Percentiles rank a stretch among this genome's conserved stretches.
Conservation (phyloP, 2,113 vertebrate genomes). For the Aramus guarauna region DNA sequence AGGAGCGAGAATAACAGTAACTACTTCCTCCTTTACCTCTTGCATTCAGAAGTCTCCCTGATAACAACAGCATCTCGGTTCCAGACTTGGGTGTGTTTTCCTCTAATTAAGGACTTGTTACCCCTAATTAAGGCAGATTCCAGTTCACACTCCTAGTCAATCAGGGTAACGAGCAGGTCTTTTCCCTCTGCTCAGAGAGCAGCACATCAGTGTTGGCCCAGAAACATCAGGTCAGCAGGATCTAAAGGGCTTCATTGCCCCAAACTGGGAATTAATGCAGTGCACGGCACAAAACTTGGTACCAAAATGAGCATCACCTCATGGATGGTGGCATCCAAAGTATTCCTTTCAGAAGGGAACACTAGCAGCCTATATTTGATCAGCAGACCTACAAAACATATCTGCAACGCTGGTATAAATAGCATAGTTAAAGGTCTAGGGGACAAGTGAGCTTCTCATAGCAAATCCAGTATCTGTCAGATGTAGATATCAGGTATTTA, state of each 20-base stretch:
- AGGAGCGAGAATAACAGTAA: not conserved
- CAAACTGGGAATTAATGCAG: not conserved
- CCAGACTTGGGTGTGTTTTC: rapidly evolving
- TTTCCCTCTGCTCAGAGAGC: not conserved
- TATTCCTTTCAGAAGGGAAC: not conserved
- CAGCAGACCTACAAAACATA: not conserved
- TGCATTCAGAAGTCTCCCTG: rapidly evolving
- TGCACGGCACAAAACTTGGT: rapidly evolving
- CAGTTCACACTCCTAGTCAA: not conserved
- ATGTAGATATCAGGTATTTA: not conserved
- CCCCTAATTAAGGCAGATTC: not conserved
- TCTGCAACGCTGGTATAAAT: not conserved
- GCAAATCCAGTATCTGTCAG: not conserved
- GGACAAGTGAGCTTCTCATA: not conserved
- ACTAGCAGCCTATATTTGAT: not conserved
- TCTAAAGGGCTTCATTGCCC: not conserved
- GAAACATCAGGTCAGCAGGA: not conserved
- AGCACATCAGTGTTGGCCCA: no score
- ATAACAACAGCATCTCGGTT: rapidly evolving
- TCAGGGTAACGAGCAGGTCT: not conserved
- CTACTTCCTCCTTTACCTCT: not conserved
- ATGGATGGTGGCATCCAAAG: not conserved
- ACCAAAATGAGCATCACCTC: not conserved
- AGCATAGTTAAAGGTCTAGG: not conserved
- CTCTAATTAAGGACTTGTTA: not conserved